Base-by-base conservation (phyloP, 2,888 invertebrate species). In the Himalopsyche tibetana region DNA sequence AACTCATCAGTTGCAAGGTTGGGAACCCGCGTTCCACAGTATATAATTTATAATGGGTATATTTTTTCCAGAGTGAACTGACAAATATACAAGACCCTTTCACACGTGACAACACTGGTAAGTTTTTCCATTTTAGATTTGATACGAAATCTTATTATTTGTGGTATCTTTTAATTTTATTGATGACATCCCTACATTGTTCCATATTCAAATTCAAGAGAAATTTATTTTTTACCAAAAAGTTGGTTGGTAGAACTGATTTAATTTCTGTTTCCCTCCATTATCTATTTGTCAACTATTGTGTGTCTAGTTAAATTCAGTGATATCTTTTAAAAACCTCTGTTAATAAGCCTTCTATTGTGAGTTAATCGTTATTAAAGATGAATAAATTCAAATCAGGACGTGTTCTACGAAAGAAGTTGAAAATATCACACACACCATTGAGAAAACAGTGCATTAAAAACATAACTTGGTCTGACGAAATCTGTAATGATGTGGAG, bases 71-170 rank as follows among this genome's bases (percentile, higher is more conserved):
- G 93, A 90, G 91, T 0, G 93, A 93, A 88, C 89, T 93, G 2
- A 92, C 92, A 89, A 92, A 92, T 84, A 86, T 93, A 63, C 92
- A 93, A 86, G 92, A 92, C 88, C 92, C 93, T 0, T 92, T 92
- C 85, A 91, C 28, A n/a, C 84, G 51, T 40, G 82, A 86, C 55
- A 28, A 55, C 56, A 63, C 42, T 19, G 85, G 84, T 86, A n/a
- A 85, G 82, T 69, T 69, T 6, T 69, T 69, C 36, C 36, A 69
- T 69, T 69, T 69, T 69, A 42, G 42, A 42, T 42, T 42, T 42
- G 42, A 42, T 5, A 9, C 6, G 9, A 45, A 45, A 11, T 45
- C 45, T 42, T 42, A 45, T 45, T 45, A 45, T 42, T 42, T 5
- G 8, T 9, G 9, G 6, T 45, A 45, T 45, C 9, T 45, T 9